Evolutionary conservation across 2,113 vertebrate genomes (phyloP).

Genomic region (Chaenocephalus aceratus): DNA sequence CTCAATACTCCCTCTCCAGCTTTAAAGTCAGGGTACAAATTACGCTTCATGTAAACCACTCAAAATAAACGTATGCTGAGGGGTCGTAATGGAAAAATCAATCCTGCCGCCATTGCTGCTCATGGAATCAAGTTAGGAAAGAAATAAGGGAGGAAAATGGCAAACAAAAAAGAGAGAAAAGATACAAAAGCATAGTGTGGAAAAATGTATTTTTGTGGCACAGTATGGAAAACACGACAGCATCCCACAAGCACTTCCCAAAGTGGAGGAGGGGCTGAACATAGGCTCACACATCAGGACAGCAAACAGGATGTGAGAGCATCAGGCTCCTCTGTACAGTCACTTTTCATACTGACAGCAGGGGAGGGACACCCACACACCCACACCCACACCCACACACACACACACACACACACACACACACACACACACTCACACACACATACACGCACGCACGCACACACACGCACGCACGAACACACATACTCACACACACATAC

Average conservation of each 20-base stretch:
- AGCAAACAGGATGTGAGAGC: conserved; percentile 57
- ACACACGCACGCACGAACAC: neutral
- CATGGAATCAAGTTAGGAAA: conserved; percentile 61
- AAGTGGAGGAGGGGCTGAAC: conserved; percentile 41
- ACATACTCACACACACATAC: too few species aligned
- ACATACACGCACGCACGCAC: neutral
- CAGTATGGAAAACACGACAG: conserved; percentile 61
- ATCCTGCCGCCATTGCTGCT: conserved; percentile 35
- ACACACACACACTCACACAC: too few species aligned
- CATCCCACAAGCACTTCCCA: conserved; percentile 41
- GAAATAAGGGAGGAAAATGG: conserved; percentile 32
- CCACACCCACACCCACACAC: neutral
- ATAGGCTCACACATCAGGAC: conserved; percentile 47
- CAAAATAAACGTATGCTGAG: conserved; percentile 62
- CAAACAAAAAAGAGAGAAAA: neutral
- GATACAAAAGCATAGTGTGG: conserved; percentile 1
- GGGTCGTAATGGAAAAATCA: conserved; percentile 73
- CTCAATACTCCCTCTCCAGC: conserved; percentile 41
- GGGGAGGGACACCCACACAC: neutral
- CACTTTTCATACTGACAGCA: conserved; percentile 14
- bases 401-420: neutral
- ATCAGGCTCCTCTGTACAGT: conserved; percentile 10
- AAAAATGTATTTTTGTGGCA: conserved; percentile 30
- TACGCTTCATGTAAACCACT: conserved; percentile 64
- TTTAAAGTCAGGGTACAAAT: conserved; percentile 58